Evolutionary conservation across 2,797 vertebrate genomes (phyloP), one percentile per base, ranked within the genome.

Genomic region (Aselliscus stoliczkanus): DNA sequence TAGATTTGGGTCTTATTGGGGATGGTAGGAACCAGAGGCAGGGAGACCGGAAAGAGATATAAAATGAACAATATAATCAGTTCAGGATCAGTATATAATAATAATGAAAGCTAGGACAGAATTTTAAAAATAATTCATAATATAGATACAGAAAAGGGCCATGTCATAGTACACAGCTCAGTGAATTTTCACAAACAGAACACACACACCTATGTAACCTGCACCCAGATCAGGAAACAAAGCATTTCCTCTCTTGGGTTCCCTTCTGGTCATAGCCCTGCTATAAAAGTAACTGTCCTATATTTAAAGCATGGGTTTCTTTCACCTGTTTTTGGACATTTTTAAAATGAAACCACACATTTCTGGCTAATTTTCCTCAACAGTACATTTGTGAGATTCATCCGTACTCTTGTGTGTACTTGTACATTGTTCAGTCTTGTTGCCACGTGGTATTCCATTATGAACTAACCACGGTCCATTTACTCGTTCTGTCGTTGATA

Each of bases 221-320:
- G 25, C 39, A 80, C 27, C 60, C 13, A 64, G 42, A 54, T 56
- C 56, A 76, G 81, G 39, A 80, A 72, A 70, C 21, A 80, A 44
- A 67, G 18, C n/a, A 5, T 34, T 72, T 2, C 14, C 31, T 80
- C 60, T 77, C 15, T 91, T 20, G 15, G 17, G 2, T 29, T 87
- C 39, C 21, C 27, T 67, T 80, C 31, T 56, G 50, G 10, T 42
- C 2, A 4, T 23, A 65, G 18, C 62, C 34, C 34, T 77, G 42
- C 50, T 95, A 37, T 89, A 44, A 89, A 89, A 82, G 23, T 75
- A 75, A 50, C 29, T 50, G 7, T 67, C 50, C 20, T 81, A 20
- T 83, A 7, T 85, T 73, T 52, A 80, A 89, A 89, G 44, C 42
- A 27, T 54, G 72, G 44, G n/a, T 86, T 90, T 8, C 50, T 89